Percentiles rank a stretch among this genome's conserved stretches.
These are phyloP conservation scores for Conger conger DNA, from an alignment of 2,113 vertebrate species.

Conservation along the genomic window DNA sequence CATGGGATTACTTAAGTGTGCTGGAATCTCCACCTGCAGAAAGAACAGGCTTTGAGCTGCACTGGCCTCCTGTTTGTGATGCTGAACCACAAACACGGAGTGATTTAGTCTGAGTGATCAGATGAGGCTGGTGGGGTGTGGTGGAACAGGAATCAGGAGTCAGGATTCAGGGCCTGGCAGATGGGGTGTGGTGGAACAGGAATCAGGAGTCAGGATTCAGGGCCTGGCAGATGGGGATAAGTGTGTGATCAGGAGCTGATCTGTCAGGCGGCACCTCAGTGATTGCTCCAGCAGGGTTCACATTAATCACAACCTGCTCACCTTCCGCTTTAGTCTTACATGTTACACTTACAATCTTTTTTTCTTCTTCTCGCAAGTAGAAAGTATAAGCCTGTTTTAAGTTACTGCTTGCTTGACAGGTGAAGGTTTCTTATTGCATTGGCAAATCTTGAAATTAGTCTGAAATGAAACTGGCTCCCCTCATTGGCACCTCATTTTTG, in stretches of 20 bases:
- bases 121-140: background rate
- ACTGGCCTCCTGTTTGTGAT: background rate
- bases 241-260: constrained; percentile 1
- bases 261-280: background rate
- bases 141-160: background rate
- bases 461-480: too few species aligned
- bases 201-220: background rate
- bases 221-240: constrained; percentile 1
- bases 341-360: too few species aligned
- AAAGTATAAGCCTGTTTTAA: too few species aligned
- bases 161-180: background rate
- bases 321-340: too few species aligned
- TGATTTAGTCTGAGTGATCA: background rate
- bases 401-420: too few species aligned
- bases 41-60: background rate
- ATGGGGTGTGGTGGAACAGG: background rate
- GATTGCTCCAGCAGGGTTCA: constrained; percentile 1
- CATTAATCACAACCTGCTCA: background rate
- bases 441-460: too few species aligned
- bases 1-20: background rate
- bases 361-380: too few species aligned
- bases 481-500: too few species aligned
- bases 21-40: background rate
- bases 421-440: too few species aligned
- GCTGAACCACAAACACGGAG: too few species aligned